A percentile compares a stretch with the other conserved stretches of the same genome.
These are phyloP conservation scores for Larimichthys polyactis DNA, from an alignment of 2,113 vertebrate genomes.

Conservation along the genomic window DNA sequence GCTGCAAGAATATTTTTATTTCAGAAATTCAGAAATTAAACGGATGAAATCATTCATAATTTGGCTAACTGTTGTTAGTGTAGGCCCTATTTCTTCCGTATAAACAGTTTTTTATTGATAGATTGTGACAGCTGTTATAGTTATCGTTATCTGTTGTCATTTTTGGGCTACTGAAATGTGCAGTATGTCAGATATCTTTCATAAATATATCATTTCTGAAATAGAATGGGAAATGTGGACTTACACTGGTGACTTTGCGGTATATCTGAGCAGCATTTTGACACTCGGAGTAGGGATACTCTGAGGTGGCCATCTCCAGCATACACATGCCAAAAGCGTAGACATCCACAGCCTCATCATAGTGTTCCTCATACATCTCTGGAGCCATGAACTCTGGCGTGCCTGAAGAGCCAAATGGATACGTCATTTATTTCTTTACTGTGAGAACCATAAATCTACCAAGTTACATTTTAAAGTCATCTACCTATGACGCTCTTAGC, in stretches of 20 bases:
- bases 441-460: not conserved
- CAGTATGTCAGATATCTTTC: not conserved
- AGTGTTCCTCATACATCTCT: conserved; percentile 97
- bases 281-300: conserved; percentile 84
- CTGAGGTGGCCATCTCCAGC: conserved; percentile 94
- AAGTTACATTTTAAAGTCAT: conserved; percentile 16
- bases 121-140: not conserved
- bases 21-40: no score
- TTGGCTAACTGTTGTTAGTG: no score
- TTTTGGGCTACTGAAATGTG: not conserved
- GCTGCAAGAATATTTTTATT: not conserved
- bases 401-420: conserved; percentile 75
- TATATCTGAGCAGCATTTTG: conserved; percentile 85
- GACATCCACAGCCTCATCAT: conserved; percentile 94
- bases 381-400: conserved; percentile 86
- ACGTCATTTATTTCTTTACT: not conserved
- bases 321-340: conserved; percentile 98
- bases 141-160: not conserved
- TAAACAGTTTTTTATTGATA: not conserved
- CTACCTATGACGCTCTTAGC: conserved; percentile 97
- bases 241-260: conserved; percentile 96
- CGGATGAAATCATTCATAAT: no score
- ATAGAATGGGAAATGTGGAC: conserved; percentile 50
- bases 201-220: not conserved
- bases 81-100: not conserved